Percentiles rank a stretch among this genome's conserved stretches.
Conservation (phyloP, 2,113 vertebrate species). For the Gobius niger region DNA sequence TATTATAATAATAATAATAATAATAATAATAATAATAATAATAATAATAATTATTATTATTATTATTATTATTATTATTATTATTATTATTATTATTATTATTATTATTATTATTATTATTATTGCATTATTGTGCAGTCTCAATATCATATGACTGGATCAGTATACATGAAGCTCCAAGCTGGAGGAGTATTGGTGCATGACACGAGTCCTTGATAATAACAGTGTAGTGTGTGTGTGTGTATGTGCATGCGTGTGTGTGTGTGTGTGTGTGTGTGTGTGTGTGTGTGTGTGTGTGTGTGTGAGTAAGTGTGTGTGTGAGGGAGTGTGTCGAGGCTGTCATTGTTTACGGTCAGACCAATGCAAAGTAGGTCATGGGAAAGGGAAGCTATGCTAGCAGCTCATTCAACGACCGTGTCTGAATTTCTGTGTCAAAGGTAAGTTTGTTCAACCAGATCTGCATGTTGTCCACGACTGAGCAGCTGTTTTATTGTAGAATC, state of each 20-base stretch:
- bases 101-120: too few relatives aligned
- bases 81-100: too few relatives aligned
- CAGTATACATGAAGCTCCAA: too few relatives aligned
- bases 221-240: slow-evolving; percentile 11
- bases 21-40: too few relatives aligned
- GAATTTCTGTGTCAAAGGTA: background rate
- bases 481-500: background rate
- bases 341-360: slow-evolving; percentile 54
- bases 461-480: background rate
- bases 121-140: background rate
- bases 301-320: background rate
- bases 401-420: background rate
- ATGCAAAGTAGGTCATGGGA: slow-evolving; percentile 57
- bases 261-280: background rate
- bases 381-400: background rate
- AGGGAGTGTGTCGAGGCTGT: slow-evolving; percentile 8
- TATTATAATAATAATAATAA: too few relatives aligned
- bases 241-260: background rate
- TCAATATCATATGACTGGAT: background rate
- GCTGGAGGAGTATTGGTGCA: background rate
- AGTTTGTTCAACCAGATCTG: background rate
- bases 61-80: too few relatives aligned
- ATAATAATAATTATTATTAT: too few relatives aligned
- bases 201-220: background rate
- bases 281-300: background rate